Evolutionary conservation across 2,797 vertebrate species (phyloP).

Genomic region (Lepus townsendii): DNA sequence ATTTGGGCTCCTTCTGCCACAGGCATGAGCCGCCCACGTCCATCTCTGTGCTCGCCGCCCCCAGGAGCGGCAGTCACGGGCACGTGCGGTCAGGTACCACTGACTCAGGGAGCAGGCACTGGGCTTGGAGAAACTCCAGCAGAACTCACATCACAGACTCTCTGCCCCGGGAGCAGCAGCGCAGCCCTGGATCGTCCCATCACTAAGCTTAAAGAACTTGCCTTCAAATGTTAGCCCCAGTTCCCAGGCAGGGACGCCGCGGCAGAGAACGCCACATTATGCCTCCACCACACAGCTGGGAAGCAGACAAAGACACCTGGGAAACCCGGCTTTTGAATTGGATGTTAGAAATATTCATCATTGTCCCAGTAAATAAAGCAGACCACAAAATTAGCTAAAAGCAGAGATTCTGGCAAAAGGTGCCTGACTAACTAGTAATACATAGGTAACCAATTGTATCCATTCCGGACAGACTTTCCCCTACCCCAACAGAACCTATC

Average conservation of each 20-base stretch:
- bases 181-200: background rate
- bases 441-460: background rate
- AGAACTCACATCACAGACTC: background rate
- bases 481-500: background rate
- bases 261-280: background rate
- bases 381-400: constrained; percentile 29
- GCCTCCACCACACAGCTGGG: background rate
- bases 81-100: background rate
- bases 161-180: background rate
- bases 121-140: background rate
- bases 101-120: background rate
- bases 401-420: constrained; percentile 27
- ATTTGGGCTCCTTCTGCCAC: background rate
- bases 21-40: background rate
- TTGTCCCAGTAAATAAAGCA: background rate
- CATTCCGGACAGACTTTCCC: background rate
- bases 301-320: constrained; percentile 27
- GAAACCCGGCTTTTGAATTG: constrained; percentile 22
- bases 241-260: constrained; percentile 5
- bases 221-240: background rate
- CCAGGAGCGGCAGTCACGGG: background rate
- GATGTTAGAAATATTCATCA: constrained; percentile 12
- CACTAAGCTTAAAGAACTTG: background rate
- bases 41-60: background rate
- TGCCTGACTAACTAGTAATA: background rate